phyloP scores from a whole-genome alignment of 2,113 vertebrate genomes.

The Perccottus glenii region DNA sequence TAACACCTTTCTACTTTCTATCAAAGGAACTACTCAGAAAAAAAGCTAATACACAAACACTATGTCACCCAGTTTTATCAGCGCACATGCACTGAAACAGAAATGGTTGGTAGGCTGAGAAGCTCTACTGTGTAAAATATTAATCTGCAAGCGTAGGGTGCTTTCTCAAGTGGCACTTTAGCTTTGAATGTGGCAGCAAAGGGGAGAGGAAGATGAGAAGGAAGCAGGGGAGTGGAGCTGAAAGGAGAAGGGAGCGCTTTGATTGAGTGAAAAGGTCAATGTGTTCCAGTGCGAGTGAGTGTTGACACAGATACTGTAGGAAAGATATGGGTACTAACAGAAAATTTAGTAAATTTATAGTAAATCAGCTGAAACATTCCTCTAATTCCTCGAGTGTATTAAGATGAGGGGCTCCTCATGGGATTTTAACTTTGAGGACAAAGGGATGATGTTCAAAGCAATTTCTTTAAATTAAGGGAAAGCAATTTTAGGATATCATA shows the following conservation, averaged over 20 bases:
- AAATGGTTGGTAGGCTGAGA: conserved; percentile 25
- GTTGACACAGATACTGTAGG: not conserved
- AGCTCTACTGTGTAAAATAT: conserved; percentile 28
- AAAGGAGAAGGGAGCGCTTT: conserved; percentile 14
- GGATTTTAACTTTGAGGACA: too few relatives aligned
- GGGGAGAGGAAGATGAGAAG: conserved; percentile 29
- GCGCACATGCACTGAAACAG: conserved; percentile 2
- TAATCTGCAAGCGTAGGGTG: conserved; percentile 24
- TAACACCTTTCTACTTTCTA: not conserved
- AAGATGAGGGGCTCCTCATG: too few relatives aligned
- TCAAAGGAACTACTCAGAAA: conserved; percentile 4
- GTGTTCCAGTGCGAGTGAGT: conserved; percentile 20
- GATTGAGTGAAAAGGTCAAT: conserved; percentile 45
- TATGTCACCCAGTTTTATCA: conserved; percentile 18
- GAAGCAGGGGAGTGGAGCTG: conserved; percentile 11
- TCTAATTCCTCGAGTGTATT: too few relatives aligned
- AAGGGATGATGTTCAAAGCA: too few relatives aligned
- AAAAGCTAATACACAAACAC: not conserved
- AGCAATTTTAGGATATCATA: too few relatives aligned
- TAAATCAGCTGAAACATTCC: too few relatives aligned
- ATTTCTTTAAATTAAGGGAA: too few relatives aligned
- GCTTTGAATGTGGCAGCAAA: conserved; percentile 36
- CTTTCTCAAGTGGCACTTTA: conserved; percentile 30
- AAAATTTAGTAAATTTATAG: too few relatives aligned
- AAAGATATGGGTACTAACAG: not conserved